A percentile compares a stretch with the other conserved stretches of the same genome.
Conservation (phyloP, 2,797 vertebrate species). For the Pangasius krempfi region DNA sequence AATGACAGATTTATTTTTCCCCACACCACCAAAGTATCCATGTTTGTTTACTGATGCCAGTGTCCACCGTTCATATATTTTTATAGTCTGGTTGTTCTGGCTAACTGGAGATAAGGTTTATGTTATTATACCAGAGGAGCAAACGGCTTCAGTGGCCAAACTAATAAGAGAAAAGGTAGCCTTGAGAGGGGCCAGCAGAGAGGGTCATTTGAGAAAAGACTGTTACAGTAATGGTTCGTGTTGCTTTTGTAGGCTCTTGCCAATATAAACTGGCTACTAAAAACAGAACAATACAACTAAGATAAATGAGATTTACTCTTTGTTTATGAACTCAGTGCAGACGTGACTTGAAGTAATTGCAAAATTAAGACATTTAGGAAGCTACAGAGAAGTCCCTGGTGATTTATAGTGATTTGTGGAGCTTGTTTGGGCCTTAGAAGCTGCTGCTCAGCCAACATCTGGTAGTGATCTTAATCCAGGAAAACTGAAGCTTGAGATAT, state of each 20-base stretch:
- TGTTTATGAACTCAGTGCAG: slow-evolving; percentile 64
- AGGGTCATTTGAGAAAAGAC: slow-evolving; percentile 20
- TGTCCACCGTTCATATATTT: slow-evolving; percentile 28
- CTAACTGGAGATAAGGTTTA: slow-evolving; percentile 31
- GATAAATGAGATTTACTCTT: slow-evolving; percentile 58
- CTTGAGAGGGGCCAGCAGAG: slow-evolving; percentile 35
- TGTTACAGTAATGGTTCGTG: slow-evolving; percentile 16
- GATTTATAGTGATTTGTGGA: slow-evolving; percentile 75
- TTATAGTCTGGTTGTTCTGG: slow-evolving; percentile 25
- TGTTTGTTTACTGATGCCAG: slow-evolving; percentile 65
- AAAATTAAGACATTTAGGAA: slow-evolving; percentile 61
- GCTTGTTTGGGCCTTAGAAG: slow-evolving; percentile 65
- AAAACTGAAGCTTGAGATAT: slow-evolving; percentile 55
- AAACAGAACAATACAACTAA: slow-evolving; percentile 25
- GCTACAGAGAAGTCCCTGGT: slow-evolving; percentile 71
- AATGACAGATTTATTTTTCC: slow-evolving; percentile 75
- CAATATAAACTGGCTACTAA: slow-evolving; percentile 41
- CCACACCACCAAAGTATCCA: slow-evolving; percentile 64
- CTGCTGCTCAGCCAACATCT: slow-evolving; percentile 80
- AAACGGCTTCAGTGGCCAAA: slow-evolving; percentile 42
- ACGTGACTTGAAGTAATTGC: slow-evolving; percentile 45
- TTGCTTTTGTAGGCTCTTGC: slow-evolving; percentile 34
- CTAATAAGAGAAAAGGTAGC: slow-evolving; percentile 46
- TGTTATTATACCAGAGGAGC: slow-evolving; percentile 34
- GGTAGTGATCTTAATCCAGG: slow-evolving; percentile 66